These are phyloP conservation scores for Drosophila kikkawai DNA, from an alignment of 1,140 invertebrate genomes.

Conservation along the genomic window DNA sequence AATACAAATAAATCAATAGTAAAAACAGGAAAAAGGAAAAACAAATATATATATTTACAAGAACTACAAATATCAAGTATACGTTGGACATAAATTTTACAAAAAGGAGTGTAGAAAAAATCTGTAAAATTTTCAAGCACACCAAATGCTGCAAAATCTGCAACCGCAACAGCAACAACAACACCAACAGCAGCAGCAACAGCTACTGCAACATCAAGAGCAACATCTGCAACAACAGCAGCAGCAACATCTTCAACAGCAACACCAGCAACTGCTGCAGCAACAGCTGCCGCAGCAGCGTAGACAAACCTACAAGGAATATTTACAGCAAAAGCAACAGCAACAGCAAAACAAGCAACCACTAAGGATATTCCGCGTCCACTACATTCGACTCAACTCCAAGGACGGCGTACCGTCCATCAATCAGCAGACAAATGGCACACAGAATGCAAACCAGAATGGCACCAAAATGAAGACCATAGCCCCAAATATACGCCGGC, in stretches of 20 bases:
- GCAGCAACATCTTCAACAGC: slow-evolving; percentile 29
- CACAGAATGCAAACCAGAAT: slow-evolving; percentile 36
- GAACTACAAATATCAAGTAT: slow-evolving; percentile 9
- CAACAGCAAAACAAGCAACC: slow-evolving; percentile 59
- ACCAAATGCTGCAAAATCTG: slow-evolving; percentile 78
- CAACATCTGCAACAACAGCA: slow-evolving; percentile 35
- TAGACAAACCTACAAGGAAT: slow-evolving; percentile 69
- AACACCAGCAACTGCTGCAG: slow-evolving; percentile 48
- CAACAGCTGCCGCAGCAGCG: slow-evolving; percentile 61
- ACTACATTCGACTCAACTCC: slow-evolving; percentile 76
- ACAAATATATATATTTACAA: slow-evolving; percentile 15
- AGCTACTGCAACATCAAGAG: slow-evolving; percentile 38
- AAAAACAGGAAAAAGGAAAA: slow-evolving; percentile 1
- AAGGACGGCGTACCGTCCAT: slow-evolving; percentile 69
- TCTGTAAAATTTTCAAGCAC: background rate
- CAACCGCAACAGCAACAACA: slow-evolving; percentile 56
- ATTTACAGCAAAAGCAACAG: slow-evolving; percentile 71
- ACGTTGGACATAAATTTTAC: background rate
- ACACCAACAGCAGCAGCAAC: slow-evolving; percentile 21
- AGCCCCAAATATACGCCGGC: slow-evolving; percentile 87
- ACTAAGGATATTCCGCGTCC: slow-evolving; percentile 76
- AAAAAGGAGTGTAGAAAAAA: slow-evolving; percentile 1
- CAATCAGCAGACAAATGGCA: slow-evolving; percentile 39
- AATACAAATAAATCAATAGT: slow-evolving; percentile 3
- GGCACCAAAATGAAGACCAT: slow-evolving; percentile 88